These are phyloP conservation scores for Allacma fusca DNA, from an alignment of 2,888 invertebrate species.

Conservation along the genomic window DNA sequence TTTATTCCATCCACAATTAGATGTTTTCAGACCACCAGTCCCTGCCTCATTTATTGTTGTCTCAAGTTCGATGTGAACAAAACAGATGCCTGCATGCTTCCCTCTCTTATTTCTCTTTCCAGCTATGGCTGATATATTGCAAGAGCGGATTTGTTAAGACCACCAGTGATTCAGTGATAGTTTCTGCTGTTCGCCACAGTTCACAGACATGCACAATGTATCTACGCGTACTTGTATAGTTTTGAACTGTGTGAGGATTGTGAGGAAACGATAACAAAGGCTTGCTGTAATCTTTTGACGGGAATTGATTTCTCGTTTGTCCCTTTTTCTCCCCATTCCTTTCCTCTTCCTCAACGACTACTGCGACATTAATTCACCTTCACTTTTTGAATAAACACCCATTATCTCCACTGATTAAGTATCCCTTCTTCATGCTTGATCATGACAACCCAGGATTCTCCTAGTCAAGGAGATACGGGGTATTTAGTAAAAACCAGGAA, in stretches of 20 bases:
- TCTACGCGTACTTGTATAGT: no score
- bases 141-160: no score
- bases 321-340: background rate
- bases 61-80: slow-evolving; percentile 2
- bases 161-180: no score
- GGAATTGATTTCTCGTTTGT: slow-evolving; percentile 16
- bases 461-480: no score
- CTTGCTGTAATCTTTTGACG: background rate
- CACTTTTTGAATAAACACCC: slow-evolving; percentile 7
- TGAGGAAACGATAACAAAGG: slow-evolving; percentile 1
- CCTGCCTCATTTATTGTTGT: slow-evolving; percentile 9
- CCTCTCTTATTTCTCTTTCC: background rate
- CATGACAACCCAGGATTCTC: no score
- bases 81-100: slow-evolving; percentile 4
- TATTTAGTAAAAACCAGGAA: no score
- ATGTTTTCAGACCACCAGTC: slow-evolving; percentile 1
- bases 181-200: no score
- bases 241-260: background rate
- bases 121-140: no score
- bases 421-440: no score
- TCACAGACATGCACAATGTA: no score
- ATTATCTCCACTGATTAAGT: background rate
- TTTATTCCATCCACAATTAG: slow-evolving; percentile 12
- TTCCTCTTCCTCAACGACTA: background rate
- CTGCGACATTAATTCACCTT: background rate